Evolutionary conservation across 2,113 vertebrate genomes (phyloP), one percentile per base, ranked within the genome.

Genomic region (Turdus rufiventris): DNA sequence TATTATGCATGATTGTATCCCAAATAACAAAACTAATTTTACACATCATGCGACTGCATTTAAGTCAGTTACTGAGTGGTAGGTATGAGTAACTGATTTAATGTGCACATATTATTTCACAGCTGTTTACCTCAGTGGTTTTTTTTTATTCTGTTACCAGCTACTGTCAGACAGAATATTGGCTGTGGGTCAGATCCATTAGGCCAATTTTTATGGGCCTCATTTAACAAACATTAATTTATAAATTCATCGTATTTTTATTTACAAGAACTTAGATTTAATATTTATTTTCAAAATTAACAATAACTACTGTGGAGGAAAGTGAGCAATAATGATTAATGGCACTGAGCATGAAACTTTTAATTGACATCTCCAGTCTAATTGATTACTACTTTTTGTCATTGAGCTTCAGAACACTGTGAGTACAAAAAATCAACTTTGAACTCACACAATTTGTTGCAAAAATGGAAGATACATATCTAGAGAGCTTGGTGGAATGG

Each of bases 21-120:
- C 45, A 91, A 80, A 84, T 66, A 91, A 53, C 18, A 72, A 68
- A 89, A 86, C 63, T 70, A 65, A 73, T 94, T 85, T 92, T 89
- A 28, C 34, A 80, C 25, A 50, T 80, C 67, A 73, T 73, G 48
- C 33, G 82, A 34, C n/a, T 56, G 26, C 4, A 8, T 66, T 76
- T 83, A 86, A 91, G 48, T 88, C 53, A 34, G 43, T 71, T 81
- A 50, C 63, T 34, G 25, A 48, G 28, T 73, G 21, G 13, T 65
- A 66, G 38, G 6, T 70, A 61, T 57, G 25, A 93, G 42, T 23
- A 95, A 48, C 40, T 53, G 53, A 60, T 83, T 85, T 67, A 79
- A 68, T 40, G 42, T 48, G 36, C 43, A 53, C 57, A 85, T 81
- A 34, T 66, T 90, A 61, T 76, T 81, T 82, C 72, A 72, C 50